Evolutionary conservation across 2,797 vertebrate species (phyloP), one percentile per base, ranked within the genome.

Genomic region (Lophius americanus): DNA sequence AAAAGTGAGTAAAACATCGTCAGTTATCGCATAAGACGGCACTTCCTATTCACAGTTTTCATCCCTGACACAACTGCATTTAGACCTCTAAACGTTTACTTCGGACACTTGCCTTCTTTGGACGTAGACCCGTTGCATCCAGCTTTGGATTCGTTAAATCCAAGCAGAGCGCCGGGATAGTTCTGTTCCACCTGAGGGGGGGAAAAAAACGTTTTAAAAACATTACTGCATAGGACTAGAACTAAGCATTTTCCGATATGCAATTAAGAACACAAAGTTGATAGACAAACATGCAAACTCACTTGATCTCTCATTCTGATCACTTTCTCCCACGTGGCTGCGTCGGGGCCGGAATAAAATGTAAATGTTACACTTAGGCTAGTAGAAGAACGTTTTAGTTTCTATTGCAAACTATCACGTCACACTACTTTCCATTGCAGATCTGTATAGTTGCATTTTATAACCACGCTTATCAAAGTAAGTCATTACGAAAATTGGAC

Each of bases 21-120:
- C 92, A 93, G 92, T 91, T 93, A 12, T 94, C 92, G 92, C 91
- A 93, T 94, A 85, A 75, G 92, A 93, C 90, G 92, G 92, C 93
- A 93, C 92, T 94, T 94, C 92, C 93, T 92, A 94, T 90, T 91
- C 88, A 42, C 41, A 44, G 43, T 12, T 44, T 44, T 44, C 43
- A 44, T 44, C 43, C 11, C 6, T 0, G 87, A 60, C 57, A 60
- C 64, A 35, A 1, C 0, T 12, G 3, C 10, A 32, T 37, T 3
- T 12, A n/a, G 1, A 32, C 38, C 10, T 4, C 2, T 33, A 4
- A 63, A 2, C 0, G 0, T 10, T 35, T 3, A 7, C 1, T 8
- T 53, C 1, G 53, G 0, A n/a, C 7, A 53, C 79, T 75, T 32
- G 88, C 85, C 81, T 74, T 2, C 3, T 0, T 1, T 1, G 2